Base-by-base conservation (phyloP, 2,113 vertebrate species). In the Tinamus guttatus region DNA sequence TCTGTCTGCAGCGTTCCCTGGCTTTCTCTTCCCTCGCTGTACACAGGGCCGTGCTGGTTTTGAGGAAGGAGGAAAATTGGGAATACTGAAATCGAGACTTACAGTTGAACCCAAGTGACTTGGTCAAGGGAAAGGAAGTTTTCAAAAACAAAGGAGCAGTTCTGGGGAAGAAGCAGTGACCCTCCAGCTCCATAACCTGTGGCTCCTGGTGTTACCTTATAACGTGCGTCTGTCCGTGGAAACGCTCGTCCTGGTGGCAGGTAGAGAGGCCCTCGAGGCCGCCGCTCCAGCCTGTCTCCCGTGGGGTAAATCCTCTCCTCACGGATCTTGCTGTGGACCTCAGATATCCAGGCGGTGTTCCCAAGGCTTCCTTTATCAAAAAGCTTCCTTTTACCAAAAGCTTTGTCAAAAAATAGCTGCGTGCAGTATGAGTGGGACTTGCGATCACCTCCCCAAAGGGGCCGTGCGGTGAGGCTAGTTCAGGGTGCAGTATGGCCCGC, bases 201-300 rank as follows among this genome's bases (percentile, higher is more conserved):
- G 68, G 52, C 76, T 86, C 21, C 64, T 56, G 0, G 0, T 25
- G 34, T 4, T 82, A 3, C 0, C 15, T 4, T 8, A 1, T 27
- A 30, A 6, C 28, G 25, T 24, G 1, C 9, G 76, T 68, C 67
- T 74, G 60, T 7, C 27, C 81, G 71, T 91, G 87, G 84, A 75
- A 56, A 91, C 8, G 77, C 77, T 81, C 60, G 20, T 67, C 73
- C 89, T 62, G 84, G 22, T 19, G 51, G 49, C 63, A 2, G 2
- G 1, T 11, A 19, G 71, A 77, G 22, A 43, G 56, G 43, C 91
- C 49, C 68, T 56, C 0, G 20, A 45, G 84, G 18, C 49, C 0
- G 0, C 73, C 86, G 73, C 89, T 84, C 83, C 64, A 58, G 34
- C 8, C 0, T 19, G 27, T 36, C 82, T 88, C 73, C 9, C 2